Evolutionary conservation across 1,140 invertebrate genomes (phyloP), one percentile per base, ranked within the genome.

Genomic region (Drosophila pseudoobscura): DNA sequence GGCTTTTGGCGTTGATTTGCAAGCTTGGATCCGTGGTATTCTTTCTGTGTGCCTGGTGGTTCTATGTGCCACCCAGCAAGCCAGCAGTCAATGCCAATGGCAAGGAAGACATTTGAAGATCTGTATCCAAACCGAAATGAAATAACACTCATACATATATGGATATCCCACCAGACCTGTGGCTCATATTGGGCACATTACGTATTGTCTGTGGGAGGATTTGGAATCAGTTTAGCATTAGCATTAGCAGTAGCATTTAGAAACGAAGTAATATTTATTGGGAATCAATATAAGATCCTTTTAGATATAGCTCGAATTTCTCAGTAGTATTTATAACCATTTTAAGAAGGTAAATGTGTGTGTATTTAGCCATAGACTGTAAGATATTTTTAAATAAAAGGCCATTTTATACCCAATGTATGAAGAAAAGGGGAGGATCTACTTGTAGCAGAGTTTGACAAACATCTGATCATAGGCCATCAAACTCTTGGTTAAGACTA

Each of bases 21-120:
- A 95, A 95, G 88, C 90, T 93, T 8, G 93, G 94, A 44, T 94
- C 95, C 0, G 84, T 94, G 0, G 62, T 95, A 0, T 95, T 95
- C 90, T 95, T 95, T 88, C 93, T 95, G 84, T 90, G 94, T 1
- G 94, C 95, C 11, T 95, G 95, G 94, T 94, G 94, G 93, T 94
- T 93, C 80, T 95, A 95, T 84, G 92, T 93, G 26, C 94, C 95
- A 5, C 94, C 55, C 13, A 75, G 24, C n/a, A 64, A 78, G 15
- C 1, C 47, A 2, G 11, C 13, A 3, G 15, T 15, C 9, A 66
- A 61, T 29, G 29, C 7, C 20, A 78, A 65, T n/a, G 54, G 49
- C 9, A 57, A 80, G 15, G 26, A 58, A 9, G 61, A 70, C 13
- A 77, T 51, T 35, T 73, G 29, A 64, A 29, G 15, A 13, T n/a